These are phyloP conservation scores for Trichonephila clavipes DNA, from an alignment of 1,140 invertebrate species.

Conservation along the genomic window DNA sequence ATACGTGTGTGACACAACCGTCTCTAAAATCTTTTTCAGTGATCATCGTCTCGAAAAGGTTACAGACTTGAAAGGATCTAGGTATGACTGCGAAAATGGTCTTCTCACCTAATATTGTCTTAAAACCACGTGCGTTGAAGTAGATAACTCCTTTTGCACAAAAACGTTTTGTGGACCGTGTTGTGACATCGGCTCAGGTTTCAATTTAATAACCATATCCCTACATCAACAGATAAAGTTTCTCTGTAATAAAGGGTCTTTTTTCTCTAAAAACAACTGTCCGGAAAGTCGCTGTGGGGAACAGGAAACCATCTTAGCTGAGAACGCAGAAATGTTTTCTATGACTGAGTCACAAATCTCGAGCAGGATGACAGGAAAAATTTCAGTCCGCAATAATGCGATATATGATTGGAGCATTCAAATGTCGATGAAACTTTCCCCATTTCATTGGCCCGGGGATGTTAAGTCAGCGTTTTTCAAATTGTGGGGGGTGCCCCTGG, in stretches of 20 bases:
- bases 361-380: constrained; percentile 60
- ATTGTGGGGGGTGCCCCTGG: no score
- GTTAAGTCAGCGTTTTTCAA: constrained; percentile 63
- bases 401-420: constrained; percentile 80
- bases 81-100: background rate
- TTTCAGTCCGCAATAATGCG: background rate
- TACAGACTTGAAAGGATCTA: background rate
- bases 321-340: constrained; percentile 76
- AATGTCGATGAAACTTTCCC: constrained; percentile 80
- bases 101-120: background rate
- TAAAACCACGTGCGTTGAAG: background rate
- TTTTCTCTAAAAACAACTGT: no score
- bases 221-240: no score
- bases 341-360: constrained; percentile 77
- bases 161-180: background rate
- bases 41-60: no score
- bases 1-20: accelerated
- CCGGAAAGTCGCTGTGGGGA: background rate
- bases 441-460: constrained; percentile 80
- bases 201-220: background rate
- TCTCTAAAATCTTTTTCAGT: no score
- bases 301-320: constrained; percentile 78
- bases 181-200: background rate
- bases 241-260: background rate
- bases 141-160: background rate